Evolutionary conservation across 2,797 vertebrate genomes (phyloP), one percentile per base, ranked within the genome.

Genomic region (Manis javanica): DNA sequence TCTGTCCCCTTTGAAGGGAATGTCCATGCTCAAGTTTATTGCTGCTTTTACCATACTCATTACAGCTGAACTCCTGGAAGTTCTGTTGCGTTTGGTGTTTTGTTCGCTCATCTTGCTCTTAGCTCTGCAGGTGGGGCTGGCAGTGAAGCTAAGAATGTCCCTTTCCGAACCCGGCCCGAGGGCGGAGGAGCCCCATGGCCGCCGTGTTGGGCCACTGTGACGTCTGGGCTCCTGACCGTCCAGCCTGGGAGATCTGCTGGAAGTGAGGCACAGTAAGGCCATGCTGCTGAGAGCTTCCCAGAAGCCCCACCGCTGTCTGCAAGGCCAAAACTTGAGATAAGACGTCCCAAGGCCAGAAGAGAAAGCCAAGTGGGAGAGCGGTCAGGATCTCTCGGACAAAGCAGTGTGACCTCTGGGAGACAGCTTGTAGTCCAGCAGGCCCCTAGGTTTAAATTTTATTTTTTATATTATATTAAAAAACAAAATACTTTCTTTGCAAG

Each of bases 11-110:
- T 16, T 3, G 77, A 31, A 37, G 0, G 46, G 64, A 16, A 10
- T 0, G 3, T 0, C 2, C 0, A 0, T 0, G 21, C 26, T 23
- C 51, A 29, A 1, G 31, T 12, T 9, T 0, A 6, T 19, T 34
- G 14, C 18, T 69, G n/a, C 61, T 77, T 75, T 57, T 5, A 5
- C 5, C 2, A 0, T 1, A 16, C 21, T 31, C 5, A 2, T 4
- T 1, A 1, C 23, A 4, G 21, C 42, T 59, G 2, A 1, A 37
- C 63, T 69, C 88, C 13, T 1, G 18, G 46, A 21, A 39, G 51
- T 23, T 11, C 18, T 8, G 18, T 13, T 31, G 8, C 10, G 12
- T 15, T 11, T 29, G 49, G 16, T 42, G 37, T 21, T 29, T 59
- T 19, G 39, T 61, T 8, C 31, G n/a, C 1, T 4, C 3, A 0